phyloP scores from a whole-genome alignment of 2,113 vertebrate species.

The Ciconia maguari region DNA sequence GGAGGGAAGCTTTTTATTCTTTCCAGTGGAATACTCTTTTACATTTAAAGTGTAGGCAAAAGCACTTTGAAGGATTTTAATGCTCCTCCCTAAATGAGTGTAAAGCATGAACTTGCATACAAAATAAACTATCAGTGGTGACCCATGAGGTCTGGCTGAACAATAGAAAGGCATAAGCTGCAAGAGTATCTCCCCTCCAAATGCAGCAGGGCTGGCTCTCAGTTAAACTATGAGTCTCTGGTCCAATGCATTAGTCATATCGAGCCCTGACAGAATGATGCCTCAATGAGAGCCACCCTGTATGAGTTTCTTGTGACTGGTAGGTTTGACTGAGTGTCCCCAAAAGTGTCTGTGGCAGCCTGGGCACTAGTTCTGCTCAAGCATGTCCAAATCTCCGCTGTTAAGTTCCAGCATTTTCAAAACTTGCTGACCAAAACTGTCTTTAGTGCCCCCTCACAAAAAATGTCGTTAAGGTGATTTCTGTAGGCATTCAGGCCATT shows the following conservation, averaged over 20 bases:
- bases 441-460: not conserved
- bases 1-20: not conserved
- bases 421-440: not conserved
- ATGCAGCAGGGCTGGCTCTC: not conserved
- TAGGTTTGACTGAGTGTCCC: not conserved
- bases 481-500: not conserved
- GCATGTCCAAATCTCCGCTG: too few relatives aligned
- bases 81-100: not conserved
- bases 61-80: not conserved
- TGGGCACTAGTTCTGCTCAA: not conserved
- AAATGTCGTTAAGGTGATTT: not conserved
- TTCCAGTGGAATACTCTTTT: not conserved
- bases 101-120: not conserved
- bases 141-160: not conserved
- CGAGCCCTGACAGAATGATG: not conserved
- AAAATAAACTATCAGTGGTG: not conserved
- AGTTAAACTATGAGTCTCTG: not conserved
- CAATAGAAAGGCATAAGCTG: not conserved
- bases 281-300: fast-evolving
- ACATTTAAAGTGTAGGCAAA: not conserved
- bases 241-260: not conserved
- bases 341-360: not conserved
- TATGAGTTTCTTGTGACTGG: not conserved
- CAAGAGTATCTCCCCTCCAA: not conserved
- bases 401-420: not conserved